Conservation (phyloP, 2,113 vertebrate genomes). For the Mola mola region DNA sequence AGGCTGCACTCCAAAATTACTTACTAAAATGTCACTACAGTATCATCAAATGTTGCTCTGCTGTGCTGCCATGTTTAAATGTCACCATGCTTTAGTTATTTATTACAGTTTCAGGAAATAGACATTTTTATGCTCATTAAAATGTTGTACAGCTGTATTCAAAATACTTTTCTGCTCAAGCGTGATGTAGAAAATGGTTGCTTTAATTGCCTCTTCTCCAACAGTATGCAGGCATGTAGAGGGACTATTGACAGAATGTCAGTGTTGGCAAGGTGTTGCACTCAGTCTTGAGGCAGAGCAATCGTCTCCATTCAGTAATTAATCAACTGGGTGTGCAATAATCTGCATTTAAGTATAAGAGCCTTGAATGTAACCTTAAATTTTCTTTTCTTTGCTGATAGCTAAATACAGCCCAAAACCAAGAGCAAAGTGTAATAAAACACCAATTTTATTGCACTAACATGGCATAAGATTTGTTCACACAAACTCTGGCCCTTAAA, state of each 20-base stretch:
- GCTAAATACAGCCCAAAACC: constrained; percentile 47
- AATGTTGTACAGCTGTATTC: too few species aligned
- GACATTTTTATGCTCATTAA: too few species aligned
- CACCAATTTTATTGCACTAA: constrained; percentile 61
- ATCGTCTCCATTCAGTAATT: constrained; percentile 35
- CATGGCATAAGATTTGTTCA: constrained; percentile 63
- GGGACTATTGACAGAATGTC: constrained; percentile 31
- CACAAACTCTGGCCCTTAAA: constrained; percentile 29
- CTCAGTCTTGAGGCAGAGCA: constrained; percentile 22
- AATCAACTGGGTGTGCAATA: constrained; percentile 39
- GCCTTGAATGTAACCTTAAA: constrained; percentile 47
- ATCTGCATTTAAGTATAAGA: constrained; percentile 35
- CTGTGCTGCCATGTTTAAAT: too few species aligned
- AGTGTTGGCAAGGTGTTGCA: constrained; percentile 1
- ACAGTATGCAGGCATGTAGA: constrained; percentile 32
- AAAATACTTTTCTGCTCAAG: too few species aligned
- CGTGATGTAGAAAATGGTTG: too few species aligned
- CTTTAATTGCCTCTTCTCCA: too few species aligned
- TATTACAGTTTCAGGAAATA: too few species aligned
- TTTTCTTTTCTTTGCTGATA: constrained; percentile 40
- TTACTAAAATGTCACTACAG: neutral
- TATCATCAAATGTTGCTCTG: too few species aligned
- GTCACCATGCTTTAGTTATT: too few species aligned
- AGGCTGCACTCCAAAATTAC: neutral
- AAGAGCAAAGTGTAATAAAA: constrained; percentile 48